Percentiles rank a stretch among this genome's conserved stretches.
Conservation (phyloP, 1,140 invertebrate species). For the Drosophila nigrodunni region DNA sequence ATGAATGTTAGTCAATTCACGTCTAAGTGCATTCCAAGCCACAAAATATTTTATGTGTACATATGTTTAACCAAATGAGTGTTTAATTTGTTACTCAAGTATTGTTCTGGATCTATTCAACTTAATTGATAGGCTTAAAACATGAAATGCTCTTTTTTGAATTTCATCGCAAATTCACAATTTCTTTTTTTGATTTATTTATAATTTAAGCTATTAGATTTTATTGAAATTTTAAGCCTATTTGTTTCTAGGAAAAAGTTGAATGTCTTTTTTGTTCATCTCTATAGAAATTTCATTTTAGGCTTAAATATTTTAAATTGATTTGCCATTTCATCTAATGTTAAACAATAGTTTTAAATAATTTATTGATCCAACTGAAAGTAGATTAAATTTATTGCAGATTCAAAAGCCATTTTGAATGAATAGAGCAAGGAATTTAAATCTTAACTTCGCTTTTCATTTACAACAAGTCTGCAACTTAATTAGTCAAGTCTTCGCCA, state of each 20-base stretch:
- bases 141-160: background rate
- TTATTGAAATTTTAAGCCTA: background rate
- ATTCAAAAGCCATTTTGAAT: too few relatives aligned
- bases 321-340: too few relatives aligned
- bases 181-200: too few relatives aligned
- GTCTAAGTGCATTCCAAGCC: background rate
- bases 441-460: background rate
- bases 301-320: too few relatives aligned
- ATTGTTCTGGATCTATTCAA: background rate
- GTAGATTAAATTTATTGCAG: too few relatives aligned
- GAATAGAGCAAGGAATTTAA: too few relatives aligned
- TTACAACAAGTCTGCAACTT: conserved; percentile 43
- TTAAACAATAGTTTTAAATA: too few relatives aligned
- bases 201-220: too few relatives aligned
- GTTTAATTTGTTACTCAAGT: conserved; percentile 17
- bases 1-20: conserved; percentile 21
- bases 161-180: background rate
- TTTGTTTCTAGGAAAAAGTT: background rate
- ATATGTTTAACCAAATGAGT: conserved; percentile 15
- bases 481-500: conserved; percentile 38
- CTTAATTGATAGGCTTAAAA: background rate
- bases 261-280: background rate
- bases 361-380: too few relatives aligned
- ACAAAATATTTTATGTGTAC: conserved; percentile 14
- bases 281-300: too few relatives aligned